A percentile compares a stretch with the other conserved stretches of the same genome.
These are phyloP conservation scores for Hippocampus comes DNA, from an alignment of 2,113 vertebrate species.

Conservation along the genomic window DNA sequence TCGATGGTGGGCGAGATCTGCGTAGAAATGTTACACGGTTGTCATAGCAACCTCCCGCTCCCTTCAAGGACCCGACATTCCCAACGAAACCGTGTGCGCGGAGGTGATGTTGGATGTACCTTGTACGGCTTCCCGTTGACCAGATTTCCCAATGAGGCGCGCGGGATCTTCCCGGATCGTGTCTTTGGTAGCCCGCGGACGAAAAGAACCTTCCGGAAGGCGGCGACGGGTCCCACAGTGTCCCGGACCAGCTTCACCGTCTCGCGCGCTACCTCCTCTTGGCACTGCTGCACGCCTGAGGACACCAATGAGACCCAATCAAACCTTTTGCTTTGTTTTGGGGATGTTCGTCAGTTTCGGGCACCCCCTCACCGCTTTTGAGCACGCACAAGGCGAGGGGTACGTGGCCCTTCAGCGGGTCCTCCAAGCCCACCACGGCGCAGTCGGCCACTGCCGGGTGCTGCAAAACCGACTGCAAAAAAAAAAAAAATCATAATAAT, in stretches of 20 bases:
- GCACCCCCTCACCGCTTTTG: constrained; percentile 76
- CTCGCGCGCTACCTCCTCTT: constrained; percentile 72
- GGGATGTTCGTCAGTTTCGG: background rate
- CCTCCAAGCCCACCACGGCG: constrained; percentile 90
- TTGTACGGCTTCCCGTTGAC: constrained; percentile 87
- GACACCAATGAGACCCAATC: background rate
- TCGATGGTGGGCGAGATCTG: constrained; percentile 91
- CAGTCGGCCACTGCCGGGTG: constrained; percentile 85
- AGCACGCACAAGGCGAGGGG: constrained; percentile 90
- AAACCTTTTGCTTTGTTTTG: background rate
- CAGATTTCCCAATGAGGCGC: constrained; percentile 81
- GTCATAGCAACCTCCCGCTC: background rate
- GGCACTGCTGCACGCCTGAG: constrained; percentile 70
- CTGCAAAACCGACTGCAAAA: constrained; percentile 78
- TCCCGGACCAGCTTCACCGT: constrained; percentile 81
- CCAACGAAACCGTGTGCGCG: background rate
- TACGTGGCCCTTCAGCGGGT: constrained; percentile 87
- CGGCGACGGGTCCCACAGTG: constrained; percentile 86
- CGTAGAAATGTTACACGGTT: background rate
- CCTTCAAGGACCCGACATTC: no score
- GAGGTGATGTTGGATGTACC: constrained; percentile 55
- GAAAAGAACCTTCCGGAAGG: constrained; percentile 84
- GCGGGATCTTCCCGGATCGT: constrained; percentile 92
- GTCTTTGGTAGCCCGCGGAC: constrained; percentile 88
- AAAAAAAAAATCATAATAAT: background rate